A percentile compares a stretch with the other conserved stretches of the same genome.
These are phyloP conservation scores for Sebastes diploproa DNA, from an alignment of 2,797 vertebrate species.

Conservation along the genomic window DNA sequence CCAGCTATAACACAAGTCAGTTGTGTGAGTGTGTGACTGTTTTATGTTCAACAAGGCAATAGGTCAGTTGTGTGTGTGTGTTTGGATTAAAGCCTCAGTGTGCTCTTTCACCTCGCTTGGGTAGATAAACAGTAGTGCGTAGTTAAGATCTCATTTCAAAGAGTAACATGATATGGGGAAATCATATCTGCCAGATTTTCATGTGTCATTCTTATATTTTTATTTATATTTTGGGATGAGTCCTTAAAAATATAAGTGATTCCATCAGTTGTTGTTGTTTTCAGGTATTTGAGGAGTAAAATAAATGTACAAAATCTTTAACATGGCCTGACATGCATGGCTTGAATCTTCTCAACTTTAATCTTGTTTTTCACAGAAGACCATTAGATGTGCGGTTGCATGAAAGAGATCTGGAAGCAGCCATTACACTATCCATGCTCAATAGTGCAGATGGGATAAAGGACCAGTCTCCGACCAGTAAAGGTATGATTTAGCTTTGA, in stretches of 20 bases:
- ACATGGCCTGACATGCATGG: not conserved
- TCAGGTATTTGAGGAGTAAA: not conserved
- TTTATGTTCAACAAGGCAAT: not conserved
- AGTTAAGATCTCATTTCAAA: not conserved
- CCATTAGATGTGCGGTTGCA: slow-evolving; percentile 85
- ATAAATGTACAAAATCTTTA: not conserved
- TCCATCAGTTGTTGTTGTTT: not conserved
- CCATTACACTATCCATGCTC: slow-evolving; percentile 87
- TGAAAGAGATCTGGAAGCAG: slow-evolving; percentile 88
- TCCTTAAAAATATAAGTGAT: not conserved
- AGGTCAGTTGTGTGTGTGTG: not conserved
- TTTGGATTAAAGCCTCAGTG: not conserved
- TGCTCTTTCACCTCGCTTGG: not conserved
- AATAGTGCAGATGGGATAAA: slow-evolving; percentile 59
- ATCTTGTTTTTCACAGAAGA: slow-evolving; percentile 73
- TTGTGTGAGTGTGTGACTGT: not conserved
- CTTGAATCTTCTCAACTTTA: not conserved
- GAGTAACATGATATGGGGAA: not conserved
- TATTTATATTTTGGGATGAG: not conserved
- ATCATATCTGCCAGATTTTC: not conserved
- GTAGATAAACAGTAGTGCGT: not conserved
- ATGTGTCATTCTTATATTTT: not conserved
- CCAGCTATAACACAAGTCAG: not conserved
- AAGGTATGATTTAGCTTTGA: slow-evolving; percentile 65
- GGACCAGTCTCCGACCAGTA: slow-evolving; percentile 46